Conservation (phyloP, 2,797 vertebrate genomes). For the Lindbergichthys nudifrons region DNA sequence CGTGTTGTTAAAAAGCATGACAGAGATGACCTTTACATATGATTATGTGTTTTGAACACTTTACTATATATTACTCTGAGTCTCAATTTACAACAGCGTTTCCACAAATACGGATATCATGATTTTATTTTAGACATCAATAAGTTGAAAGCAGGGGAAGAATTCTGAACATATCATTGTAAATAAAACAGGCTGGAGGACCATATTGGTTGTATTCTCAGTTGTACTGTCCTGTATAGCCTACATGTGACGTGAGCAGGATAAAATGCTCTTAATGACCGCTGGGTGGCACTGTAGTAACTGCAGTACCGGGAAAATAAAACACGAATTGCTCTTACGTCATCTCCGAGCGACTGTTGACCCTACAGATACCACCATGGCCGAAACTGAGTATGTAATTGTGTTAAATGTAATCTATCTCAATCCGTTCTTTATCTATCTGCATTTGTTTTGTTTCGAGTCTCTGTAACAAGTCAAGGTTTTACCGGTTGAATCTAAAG, state of each 20-base stretch:
- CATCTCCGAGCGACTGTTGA: constrained; percentile 11
- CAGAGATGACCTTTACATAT: no score
- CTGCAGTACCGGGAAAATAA: background rate
- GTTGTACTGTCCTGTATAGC: background rate
- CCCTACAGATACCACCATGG: constrained; percentile 24
- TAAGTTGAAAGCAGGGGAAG: no score
- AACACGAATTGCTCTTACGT: background rate
- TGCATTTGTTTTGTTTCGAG: rapidly evolving
- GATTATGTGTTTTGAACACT: no score
- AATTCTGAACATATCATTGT: no score
- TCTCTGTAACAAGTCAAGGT: rapidly evolving
- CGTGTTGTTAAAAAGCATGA: no score
- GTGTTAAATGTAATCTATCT: constrained; percentile 12
- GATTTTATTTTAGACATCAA: no score
- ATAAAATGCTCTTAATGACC: background rate
- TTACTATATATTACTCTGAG: no score
- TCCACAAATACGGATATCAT: no score
- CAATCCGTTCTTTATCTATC: background rate
- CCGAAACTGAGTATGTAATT: constrained; percentile 37
- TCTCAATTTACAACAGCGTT: no score
- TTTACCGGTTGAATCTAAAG: rapidly evolving
- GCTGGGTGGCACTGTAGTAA: background rate
- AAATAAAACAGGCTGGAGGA: no score
- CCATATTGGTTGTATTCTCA: background rate
- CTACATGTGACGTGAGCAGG: background rate